Conservation (phyloP, 2,888 invertebrate genomes). For the Malacosoma neustria region DNA sequence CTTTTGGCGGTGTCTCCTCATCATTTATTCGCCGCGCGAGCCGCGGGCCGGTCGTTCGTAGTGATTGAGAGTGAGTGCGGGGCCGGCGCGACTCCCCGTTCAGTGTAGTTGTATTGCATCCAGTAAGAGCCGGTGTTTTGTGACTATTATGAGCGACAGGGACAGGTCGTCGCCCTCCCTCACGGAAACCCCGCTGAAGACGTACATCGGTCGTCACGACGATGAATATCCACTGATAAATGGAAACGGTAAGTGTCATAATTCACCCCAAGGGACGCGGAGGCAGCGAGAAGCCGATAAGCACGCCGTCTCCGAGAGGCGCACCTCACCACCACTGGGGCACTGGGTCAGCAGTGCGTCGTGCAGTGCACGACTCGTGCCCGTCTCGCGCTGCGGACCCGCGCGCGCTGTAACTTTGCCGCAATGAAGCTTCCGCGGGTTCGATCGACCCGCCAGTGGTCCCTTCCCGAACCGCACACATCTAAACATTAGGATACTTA, state of each 20-base stretch:
- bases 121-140: constrained; percentile 44
- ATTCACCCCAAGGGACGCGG: constrained; percentile 1
- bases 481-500: constrained; percentile 20
- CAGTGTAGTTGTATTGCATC: constrained; percentile 46
- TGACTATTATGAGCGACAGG: constrained; percentile 91
- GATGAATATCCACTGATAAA: constrained; percentile 86
- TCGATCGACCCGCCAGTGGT: constrained; percentile 50
- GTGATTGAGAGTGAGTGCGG: constrained; percentile 57
- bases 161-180: constrained; percentile 92
- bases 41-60: constrained; percentile 72
- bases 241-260: constrained; percentile 78
- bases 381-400: constrained; percentile 11
- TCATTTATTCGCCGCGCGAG: constrained; percentile 70
- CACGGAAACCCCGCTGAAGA: constrained; percentile 91
- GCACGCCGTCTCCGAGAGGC: constrained; percentile 10
- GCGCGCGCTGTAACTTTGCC: constrained; percentile 42
- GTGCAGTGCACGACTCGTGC: constrained; percentile 12
- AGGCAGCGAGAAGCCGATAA: background rate
- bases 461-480: constrained; percentile 31
- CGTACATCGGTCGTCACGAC: constrained; percentile 88
- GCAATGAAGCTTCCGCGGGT: constrained; percentile 52
- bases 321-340: constrained; percentile 14
- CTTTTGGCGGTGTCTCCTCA: constrained; percentile 19
- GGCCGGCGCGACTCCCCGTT: constrained; percentile 58
- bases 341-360: background rate